A percentile compares a stretch with the other conserved stretches of the same genome.
These are phyloP conservation scores for Leptopilina clavipes DNA, from an alignment of 1,140 invertebrate genomes.

Conservation along the genomic window DNA sequence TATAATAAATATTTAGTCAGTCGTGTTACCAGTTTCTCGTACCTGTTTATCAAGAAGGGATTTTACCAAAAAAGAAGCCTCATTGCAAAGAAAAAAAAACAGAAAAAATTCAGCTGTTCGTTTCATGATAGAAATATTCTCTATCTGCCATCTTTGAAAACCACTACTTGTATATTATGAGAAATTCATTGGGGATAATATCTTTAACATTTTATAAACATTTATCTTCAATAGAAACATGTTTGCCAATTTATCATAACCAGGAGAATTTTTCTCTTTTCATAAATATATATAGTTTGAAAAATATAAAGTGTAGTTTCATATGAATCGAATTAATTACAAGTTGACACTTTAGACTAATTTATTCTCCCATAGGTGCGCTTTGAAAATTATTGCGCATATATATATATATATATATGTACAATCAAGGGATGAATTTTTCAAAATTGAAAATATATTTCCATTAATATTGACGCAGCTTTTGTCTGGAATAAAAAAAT, in stretches of 20 bases:
- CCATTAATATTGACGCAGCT: too few relatives aligned
- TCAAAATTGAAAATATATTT: too few relatives aligned
- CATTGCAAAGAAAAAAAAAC: background rate
- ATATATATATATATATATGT: too few relatives aligned
- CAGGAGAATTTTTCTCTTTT: background rate
- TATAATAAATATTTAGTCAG: background rate
- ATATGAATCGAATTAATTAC: background rate
- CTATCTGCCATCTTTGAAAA: constrained; percentile 20
- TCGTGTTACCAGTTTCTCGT: background rate
- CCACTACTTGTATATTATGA: constrained; percentile 6
- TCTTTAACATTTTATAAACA: background rate
- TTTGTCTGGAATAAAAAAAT: too few relatives aligned
- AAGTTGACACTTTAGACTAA: background rate
- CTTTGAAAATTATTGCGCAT: too few relatives aligned
- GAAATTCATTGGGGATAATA: constrained; percentile 25
- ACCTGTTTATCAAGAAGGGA: background rate
- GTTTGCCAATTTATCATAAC: constrained; percentile 18
- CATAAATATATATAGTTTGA: too few relatives aligned
- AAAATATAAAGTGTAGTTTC: background rate
- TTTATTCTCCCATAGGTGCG: too few relatives aligned
- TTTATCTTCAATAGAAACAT: constrained; percentile 23
- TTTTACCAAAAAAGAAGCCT: background rate
- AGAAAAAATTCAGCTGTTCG: background rate
- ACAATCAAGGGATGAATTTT: too few relatives aligned
- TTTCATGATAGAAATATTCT: constrained; percentile 3